These are phyloP conservation scores for Hyposmocoma kahamanoa DNA, from an alignment of 1,140 invertebrate species.

Conservation along the genomic window DNA sequence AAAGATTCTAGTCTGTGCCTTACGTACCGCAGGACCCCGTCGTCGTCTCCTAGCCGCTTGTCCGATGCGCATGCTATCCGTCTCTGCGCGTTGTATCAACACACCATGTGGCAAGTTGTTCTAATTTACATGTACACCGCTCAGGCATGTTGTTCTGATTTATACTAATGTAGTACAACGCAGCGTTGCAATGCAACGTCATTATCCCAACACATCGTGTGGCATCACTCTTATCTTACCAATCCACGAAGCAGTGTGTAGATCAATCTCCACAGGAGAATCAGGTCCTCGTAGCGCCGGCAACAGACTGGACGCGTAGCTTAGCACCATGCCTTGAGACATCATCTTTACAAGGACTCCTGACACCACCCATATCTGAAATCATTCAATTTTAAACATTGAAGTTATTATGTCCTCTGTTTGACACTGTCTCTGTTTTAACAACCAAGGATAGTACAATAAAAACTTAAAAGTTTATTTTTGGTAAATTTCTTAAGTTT, in stretches of 20 bases:
- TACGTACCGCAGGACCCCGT: too few species aligned
- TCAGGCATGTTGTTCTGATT: neutral
- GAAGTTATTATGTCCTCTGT: too few species aligned
- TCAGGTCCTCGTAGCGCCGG: conserved; percentile 15
- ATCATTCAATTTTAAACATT: too few species aligned
- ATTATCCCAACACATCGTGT: neutral
- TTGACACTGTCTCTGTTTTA: too few species aligned
- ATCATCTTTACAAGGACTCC: conserved; percentile 25
- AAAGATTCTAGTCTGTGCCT: too few species aligned
- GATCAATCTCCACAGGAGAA: conserved; percentile 16
- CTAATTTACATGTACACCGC: neutral
- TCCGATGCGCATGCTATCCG: too few species aligned
- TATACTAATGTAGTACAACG: neutral
- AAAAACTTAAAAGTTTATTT: too few species aligned
- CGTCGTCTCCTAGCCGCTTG: too few species aligned
- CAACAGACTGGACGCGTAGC: conserved; percentile 19
- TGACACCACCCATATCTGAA: conserved; percentile 22
- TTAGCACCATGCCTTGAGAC: conserved; percentile 22
- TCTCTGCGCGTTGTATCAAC: neutral
- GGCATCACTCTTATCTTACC: neutral
- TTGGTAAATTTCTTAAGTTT: too few species aligned
- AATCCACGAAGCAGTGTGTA: conserved; percentile 2
- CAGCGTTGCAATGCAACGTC: neutral
- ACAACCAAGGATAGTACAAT: too few species aligned
- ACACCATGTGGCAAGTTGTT: neutral